Evolutionary conservation across 2,888 invertebrate species (phyloP), one percentile per base, ranked within the genome.

Genomic region (Drosophila gaucha): DNA sequence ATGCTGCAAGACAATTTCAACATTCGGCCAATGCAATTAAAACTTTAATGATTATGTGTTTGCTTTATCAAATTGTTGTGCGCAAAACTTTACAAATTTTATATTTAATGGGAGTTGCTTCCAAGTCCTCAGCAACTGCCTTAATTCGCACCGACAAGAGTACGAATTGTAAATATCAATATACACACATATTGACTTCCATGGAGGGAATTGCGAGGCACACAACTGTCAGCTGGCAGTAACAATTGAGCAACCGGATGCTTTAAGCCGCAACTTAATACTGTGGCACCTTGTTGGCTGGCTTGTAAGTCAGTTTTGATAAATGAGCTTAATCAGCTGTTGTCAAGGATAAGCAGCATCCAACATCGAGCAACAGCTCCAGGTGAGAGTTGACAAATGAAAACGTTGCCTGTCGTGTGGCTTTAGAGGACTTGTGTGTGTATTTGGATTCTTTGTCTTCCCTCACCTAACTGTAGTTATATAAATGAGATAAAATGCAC

Each of bases 301-400:
- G 20, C 31, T 38, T 41, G 18, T 39, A 57, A 60, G 66, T 55
- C 50, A 20, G 39, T 46, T 71, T 66, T 74, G 74, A 80, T 77
- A 67, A 83, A 79, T 67, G 66, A 63, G 59, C 78, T 74, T 74
- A 71, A 80, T 83, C 84, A 83, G 71, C 71, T 80, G 84, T 80
- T 67, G 74, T 59, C 66, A 74, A 49, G 71, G 41, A 44, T 50
- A 68, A 59, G 41, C 58, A 38, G 38, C 20, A 20, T 41, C 39
- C 12, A 28, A 10, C 46, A 28, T n/a, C 16, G 31, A 14, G 6
- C 35, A 9, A 2, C 41, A 52, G 14, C 28, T n/a, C 26, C 62
- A 73, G 67, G 46, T 67, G 67, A 35, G 31, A 56, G 47, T 18
- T 67, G 62, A 63, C 52, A 71, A 71, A 71, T 67, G 67, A 72